Conservation (phyloP, 2,113 vertebrate species). For the Pandion haliaetus region DNA sequence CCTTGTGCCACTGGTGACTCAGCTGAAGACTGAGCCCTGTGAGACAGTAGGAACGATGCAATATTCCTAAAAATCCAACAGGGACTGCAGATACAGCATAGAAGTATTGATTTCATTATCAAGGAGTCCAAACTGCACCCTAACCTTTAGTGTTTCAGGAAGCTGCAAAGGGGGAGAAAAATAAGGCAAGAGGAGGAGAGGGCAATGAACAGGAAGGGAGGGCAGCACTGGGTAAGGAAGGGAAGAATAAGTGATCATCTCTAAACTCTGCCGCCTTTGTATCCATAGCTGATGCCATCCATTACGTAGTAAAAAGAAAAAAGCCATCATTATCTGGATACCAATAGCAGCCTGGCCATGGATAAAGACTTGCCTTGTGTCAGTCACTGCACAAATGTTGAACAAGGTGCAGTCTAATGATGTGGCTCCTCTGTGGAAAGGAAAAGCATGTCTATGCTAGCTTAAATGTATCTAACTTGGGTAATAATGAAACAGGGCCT, state of each 20-base stretch:
- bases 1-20: not conserved
- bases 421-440: not conserved
- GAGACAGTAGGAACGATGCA: not conserved
- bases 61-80: constrained; percentile 4
- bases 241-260: not conserved
- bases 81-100: not conserved
- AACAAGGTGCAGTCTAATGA: not conserved
- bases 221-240: not conserved
- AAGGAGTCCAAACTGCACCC: not conserved
- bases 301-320: not conserved
- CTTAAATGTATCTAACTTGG: not conserved
- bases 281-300: not conserved
- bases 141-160: not conserved
- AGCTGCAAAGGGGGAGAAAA: not conserved
- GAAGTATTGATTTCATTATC: not conserved
- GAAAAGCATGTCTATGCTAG: not conserved
- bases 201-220: not conserved
- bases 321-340: not conserved
- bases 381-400: not conserved
- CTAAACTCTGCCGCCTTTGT: not conserved
- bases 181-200: not conserved
- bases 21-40: not conserved
- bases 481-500: not conserved
- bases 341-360: not conserved
- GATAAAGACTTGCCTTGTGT: not conserved